phyloP scores from a whole-genome alignment of 2,888 invertebrate genomes.

The Agonopterix heracliana region DNA sequence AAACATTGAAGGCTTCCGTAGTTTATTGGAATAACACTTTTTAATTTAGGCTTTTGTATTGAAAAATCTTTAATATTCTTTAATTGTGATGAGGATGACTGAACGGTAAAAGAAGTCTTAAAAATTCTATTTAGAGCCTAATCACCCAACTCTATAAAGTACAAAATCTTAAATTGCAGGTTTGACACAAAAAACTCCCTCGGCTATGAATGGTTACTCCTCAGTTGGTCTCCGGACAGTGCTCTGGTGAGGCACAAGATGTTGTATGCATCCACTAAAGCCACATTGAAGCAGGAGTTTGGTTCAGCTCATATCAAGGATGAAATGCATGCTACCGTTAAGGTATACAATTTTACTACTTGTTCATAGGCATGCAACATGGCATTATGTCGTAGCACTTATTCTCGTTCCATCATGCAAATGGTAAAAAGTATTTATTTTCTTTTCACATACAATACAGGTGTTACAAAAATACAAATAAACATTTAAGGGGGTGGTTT shows the following conservation, averaged over 20 bases:
- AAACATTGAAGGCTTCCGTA: too few relatives aligned
- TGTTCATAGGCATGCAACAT: not conserved
- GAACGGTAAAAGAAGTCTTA: too few relatives aligned
- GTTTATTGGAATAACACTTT: too few relatives aligned
- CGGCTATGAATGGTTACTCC: constrained; percentile 94
- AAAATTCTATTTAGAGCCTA: too few relatives aligned
- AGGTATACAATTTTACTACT: constrained; percentile 61
- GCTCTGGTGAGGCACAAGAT: constrained; percentile 96
- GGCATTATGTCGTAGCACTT: not conserved
- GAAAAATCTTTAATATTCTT: too few relatives aligned
- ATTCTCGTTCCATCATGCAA: too few relatives aligned
- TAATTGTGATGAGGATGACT: too few relatives aligned
- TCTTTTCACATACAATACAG: too few relatives aligned
- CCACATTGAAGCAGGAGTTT: constrained; percentile 97
- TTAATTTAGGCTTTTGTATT: too few relatives aligned
- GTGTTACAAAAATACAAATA: too few relatives aligned
- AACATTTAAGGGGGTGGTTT: too few relatives aligned
- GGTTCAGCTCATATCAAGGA: constrained; percentile 95
- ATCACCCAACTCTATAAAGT: not conserved
- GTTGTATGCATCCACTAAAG: constrained; percentile 98
- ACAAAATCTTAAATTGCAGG: constrained; percentile 48
- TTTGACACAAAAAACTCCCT: constrained; percentile 86
- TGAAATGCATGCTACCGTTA: constrained; percentile 92
- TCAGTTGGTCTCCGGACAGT: constrained; percentile 96
- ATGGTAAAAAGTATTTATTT: too few relatives aligned